phyloP scores from a whole-genome alignment of 2,888 invertebrate species.

The Lottia scabra region DNA sequence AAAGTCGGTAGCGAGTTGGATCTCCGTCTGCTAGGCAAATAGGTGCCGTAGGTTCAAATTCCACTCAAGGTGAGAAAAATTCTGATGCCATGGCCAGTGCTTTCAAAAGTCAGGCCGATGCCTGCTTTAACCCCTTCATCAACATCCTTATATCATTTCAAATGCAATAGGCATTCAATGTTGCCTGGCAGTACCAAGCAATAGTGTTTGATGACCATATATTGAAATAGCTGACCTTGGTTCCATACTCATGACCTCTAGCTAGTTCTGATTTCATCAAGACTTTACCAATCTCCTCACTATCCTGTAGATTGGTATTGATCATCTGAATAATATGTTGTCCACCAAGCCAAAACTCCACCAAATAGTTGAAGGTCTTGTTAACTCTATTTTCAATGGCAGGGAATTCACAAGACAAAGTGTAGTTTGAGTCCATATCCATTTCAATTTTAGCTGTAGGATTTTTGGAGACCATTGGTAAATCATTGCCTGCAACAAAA shows the following conservation, averaged over 20 bases:
- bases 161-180: no score
- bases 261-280: constrained; percentile 31
- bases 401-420: constrained; percentile 34
- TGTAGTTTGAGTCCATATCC: constrained; percentile 27
- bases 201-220: no score
- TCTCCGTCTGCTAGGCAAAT: no score
- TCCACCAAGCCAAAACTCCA: constrained; percentile 35
- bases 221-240: constrained; percentile 19
- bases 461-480: constrained; percentile 31
- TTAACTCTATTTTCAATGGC: constrained; percentile 10
- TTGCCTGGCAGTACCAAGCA: no score
- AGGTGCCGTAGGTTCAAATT: no score
- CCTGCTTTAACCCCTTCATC: no score
- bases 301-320: not conserved
- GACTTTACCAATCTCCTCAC: constrained; percentile 11
- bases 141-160: no score
- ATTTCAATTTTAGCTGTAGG: constrained; percentile 28
- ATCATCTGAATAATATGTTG: constrained; percentile 22
- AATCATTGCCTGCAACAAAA: constrained; percentile 25
- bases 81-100: no score
- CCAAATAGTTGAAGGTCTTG: constrained; percentile 25
- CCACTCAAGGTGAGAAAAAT: no score
- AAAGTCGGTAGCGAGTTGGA: no score
- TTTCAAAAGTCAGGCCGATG: no score
- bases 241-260: constrained; percentile 33